Evolutionary conservation across 2,797 vertebrate species (phyloP).

Genomic region (Sternarchorhynchus goeldii): DNA sequence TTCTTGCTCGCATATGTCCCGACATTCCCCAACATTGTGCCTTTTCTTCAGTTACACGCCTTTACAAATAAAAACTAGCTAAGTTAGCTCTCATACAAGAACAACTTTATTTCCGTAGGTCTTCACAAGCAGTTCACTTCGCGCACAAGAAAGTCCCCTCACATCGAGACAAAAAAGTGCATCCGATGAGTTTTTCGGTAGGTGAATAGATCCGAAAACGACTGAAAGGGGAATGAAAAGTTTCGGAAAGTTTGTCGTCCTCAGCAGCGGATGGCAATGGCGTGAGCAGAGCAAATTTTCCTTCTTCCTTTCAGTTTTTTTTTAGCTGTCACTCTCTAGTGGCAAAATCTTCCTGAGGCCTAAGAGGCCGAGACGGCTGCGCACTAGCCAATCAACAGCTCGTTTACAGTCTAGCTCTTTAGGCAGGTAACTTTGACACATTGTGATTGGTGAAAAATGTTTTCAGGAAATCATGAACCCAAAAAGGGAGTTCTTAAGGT

Average conservation of each 20-base stretch:
- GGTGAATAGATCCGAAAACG: background rate
- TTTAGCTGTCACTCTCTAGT: slow-evolving; percentile 57
- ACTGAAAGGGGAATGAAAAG: slow-evolving; percentile 7
- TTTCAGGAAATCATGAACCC: slow-evolving; percentile 52
- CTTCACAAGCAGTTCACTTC: slow-evolving; percentile 5
- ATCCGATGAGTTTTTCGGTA: no score
- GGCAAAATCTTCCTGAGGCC: slow-evolving; percentile 52
- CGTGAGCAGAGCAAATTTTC: slow-evolving; percentile 46
- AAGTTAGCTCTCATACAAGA: slow-evolving; percentile 15
- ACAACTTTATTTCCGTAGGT: slow-evolving; percentile 37
- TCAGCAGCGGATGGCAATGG: slow-evolving; percentile 46
- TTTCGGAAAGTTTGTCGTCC: slow-evolving; percentile 38
- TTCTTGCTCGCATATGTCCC: slow-evolving; percentile 77
- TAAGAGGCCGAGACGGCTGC: slow-evolving; percentile 54
- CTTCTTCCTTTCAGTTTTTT: slow-evolving; percentile 52
- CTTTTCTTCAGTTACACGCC: background rate
- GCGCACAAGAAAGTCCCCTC: slow-evolving; percentile 28
- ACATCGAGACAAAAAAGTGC: background rate
- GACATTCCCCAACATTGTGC: slow-evolving; percentile 68
- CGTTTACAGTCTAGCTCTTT: background rate
- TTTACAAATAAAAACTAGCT: background rate
- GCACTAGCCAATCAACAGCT: slow-evolving; percentile 50
- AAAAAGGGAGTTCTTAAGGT: slow-evolving; percentile 56
- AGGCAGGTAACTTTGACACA: slow-evolving; percentile 38
- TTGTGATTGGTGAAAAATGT: slow-evolving; percentile 49